Conservation (phyloP, 2,888 invertebrate genomes). For the Coleophora deauratella region DNA sequence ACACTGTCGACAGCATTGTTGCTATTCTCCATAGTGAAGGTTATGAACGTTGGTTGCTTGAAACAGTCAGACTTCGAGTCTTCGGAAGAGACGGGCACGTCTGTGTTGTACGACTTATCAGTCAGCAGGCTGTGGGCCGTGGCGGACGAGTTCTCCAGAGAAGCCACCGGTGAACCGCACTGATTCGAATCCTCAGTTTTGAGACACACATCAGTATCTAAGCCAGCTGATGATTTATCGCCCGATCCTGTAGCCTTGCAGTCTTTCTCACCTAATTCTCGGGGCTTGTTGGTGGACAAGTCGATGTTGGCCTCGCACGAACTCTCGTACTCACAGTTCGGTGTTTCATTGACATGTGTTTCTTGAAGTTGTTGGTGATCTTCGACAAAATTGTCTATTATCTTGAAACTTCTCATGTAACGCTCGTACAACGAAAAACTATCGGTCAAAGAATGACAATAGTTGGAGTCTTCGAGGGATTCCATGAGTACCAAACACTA, state of each 20-base stretch:
- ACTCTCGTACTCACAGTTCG: slow-evolving; percentile 36
- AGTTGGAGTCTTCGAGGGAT: slow-evolving; percentile 62
- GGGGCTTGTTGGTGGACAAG: slow-evolving; percentile 43
- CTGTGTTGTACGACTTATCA: slow-evolving; percentile 48
- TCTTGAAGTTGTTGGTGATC: slow-evolving; percentile 9
- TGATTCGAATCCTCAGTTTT: slow-evolving; percentile 42
- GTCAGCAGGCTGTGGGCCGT: slow-evolving; percentile 42
- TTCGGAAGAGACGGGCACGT: slow-evolving; percentile 48
- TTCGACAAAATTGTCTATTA: slow-evolving; percentile 42
- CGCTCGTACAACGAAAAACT: slow-evolving; percentile 64
- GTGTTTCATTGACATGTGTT: slow-evolving; percentile 17
- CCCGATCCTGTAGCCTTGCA: slow-evolving; percentile 30
- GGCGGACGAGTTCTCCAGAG: slow-evolving; percentile 43
- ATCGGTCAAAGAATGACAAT: slow-evolving; percentile 60
- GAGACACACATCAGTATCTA: slow-evolving; percentile 35
- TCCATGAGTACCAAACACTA: slow-evolving; percentile 49
- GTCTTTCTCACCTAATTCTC: slow-evolving; percentile 30
- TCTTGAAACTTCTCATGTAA: slow-evolving; percentile 63
- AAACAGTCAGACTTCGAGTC: slow-evolving; percentile 45
- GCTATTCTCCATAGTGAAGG: slow-evolving; percentile 70
- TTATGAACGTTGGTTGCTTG: slow-evolving; percentile 55
- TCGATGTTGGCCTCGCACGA: slow-evolving; percentile 52
- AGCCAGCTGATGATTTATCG: slow-evolving; percentile 32
- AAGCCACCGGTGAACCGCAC: slow-evolving; percentile 33
- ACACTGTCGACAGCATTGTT: slow-evolving; percentile 68